Percentiles rank a stretch among this genome's conserved stretches.
Evolutionary conservation across 2,113 vertebrate genomes (phyloP).

Genomic region (Merops nubicus): DNA sequence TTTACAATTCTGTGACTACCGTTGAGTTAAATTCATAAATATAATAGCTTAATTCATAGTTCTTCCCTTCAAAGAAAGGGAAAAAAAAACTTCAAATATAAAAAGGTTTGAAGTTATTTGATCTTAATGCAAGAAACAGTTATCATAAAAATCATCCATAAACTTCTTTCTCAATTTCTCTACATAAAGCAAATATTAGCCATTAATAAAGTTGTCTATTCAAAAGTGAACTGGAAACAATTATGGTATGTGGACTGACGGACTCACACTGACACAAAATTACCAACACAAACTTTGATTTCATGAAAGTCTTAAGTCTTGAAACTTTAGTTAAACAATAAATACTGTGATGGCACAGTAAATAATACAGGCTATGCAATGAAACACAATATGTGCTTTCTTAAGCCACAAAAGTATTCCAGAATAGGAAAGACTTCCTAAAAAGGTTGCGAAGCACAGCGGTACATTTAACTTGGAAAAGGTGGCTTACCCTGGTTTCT

Average conservation of each 20-base stretch:
- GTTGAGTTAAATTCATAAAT: neutral
- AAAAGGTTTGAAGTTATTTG: neutral
- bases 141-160: neutral
- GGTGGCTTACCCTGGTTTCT: constrained; percentile 84
- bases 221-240: neutral
- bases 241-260: neutral
- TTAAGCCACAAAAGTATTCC: neutral
- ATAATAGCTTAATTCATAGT: neutral
- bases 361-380: neutral
- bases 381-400: neutral
- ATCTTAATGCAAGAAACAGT: neutral
- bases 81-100: neutral
- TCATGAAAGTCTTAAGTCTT: neutral
- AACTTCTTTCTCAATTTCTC: neutral
- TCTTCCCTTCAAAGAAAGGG: neutral
- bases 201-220: neutral
- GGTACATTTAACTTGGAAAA: neutral
- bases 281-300: neutral
- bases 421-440: neutral
- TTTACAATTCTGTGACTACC: neutral
- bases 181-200: accelerated
- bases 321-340: neutral
- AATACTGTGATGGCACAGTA: neutral
- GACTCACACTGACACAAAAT: neutral
- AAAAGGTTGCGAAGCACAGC: neutral